Evolutionary conservation across 2,113 vertebrate species (phyloP).

Genomic region (Odontesthes bonariensis): DNA sequence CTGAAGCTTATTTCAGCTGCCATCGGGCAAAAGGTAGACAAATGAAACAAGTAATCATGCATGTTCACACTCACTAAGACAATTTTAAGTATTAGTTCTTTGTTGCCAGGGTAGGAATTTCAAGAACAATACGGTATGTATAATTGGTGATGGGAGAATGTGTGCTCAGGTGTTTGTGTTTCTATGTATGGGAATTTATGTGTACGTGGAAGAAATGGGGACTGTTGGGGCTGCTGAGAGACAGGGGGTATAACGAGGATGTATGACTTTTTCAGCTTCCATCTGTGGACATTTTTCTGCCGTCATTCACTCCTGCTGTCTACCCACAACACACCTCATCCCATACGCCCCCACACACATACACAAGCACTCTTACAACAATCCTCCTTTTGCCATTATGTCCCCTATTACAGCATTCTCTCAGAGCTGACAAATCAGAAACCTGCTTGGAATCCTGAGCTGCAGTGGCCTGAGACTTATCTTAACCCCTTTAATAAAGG

Average conservation of each 20-base stretch:
- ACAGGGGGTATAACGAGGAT: constrained; percentile 81
- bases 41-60: too few relatives aligned
- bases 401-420: constrained; percentile 75
- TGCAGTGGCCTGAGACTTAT: constrained; percentile 32
- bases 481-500: constrained; percentile 57
- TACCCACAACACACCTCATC: constrained; percentile 47
- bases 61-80: too few relatives aligned
- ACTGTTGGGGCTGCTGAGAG: constrained; percentile 50
- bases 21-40: too few relatives aligned
- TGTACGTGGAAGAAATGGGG: constrained; percentile 34
- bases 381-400: constrained; percentile 67
- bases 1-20: too few relatives aligned
- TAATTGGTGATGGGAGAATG: constrained; percentile 3
- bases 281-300: constrained; percentile 77
- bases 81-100: constrained; percentile 6
- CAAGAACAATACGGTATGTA: constrained; percentile 22
- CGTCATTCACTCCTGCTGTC: constrained; percentile 68
- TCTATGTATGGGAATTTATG: background rate
- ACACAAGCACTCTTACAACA: constrained; percentile 44
- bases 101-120: constrained; percentile 5
- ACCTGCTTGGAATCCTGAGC: constrained; percentile 66
- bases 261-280: constrained; percentile 79
- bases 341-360: constrained; percentile 37
- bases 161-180: constrained; percentile 10
- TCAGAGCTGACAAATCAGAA: constrained; percentile 71